These are phyloP conservation scores for Enteromius unitaeniatus DNA, from an alignment of 2,797 vertebrate genomes.

Conservation along the genomic window DNA sequence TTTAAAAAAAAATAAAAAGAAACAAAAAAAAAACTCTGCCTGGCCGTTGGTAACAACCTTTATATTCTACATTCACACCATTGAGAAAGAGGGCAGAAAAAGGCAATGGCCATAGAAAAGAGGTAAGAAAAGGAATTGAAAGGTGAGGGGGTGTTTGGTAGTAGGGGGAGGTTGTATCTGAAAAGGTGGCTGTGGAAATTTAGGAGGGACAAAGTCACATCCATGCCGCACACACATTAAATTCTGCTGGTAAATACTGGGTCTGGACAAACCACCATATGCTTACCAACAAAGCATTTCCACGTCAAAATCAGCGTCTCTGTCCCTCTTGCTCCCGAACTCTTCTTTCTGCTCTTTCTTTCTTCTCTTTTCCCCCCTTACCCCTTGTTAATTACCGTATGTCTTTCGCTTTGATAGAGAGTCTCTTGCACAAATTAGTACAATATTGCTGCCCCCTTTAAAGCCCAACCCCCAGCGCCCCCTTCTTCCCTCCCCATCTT, in stretches of 20 bases:
- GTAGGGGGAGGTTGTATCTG: conserved; percentile 54
- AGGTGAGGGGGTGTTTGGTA: conserved; percentile 42
- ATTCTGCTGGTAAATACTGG: conserved; percentile 49
- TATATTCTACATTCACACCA: conserved; percentile 18
- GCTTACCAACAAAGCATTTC: conserved; percentile 80
- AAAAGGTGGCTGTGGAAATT: conserved; percentile 38
- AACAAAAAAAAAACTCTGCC: background rate
- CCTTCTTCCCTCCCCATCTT: conserved; percentile 35
- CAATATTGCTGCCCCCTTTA: conserved; percentile 75
- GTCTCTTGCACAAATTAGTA: conserved; percentile 77
- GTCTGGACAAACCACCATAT: conserved; percentile 74
- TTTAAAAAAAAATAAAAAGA: background rate
- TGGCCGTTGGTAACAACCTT: conserved; percentile 3
- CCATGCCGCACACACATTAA: conserved; percentile 72
- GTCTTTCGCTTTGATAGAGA: conserved; percentile 75
- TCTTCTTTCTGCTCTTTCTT: conserved; percentile 61
- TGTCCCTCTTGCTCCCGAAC: conserved; percentile 59
- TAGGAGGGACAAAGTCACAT: conserved; percentile 59
- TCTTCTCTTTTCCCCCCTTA: conserved; percentile 50
- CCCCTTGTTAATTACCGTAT: conserved; percentile 76
- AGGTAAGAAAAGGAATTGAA: conserved; percentile 63
- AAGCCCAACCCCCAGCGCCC: conserved; percentile 48
- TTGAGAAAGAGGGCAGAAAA: conserved; percentile 66
- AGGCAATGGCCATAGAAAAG: conserved; percentile 68
- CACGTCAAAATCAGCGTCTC: conserved; percentile 73